phyloP scores from a whole-genome alignment of 2,888 invertebrate species.

The Oscheius sp. region DNA sequence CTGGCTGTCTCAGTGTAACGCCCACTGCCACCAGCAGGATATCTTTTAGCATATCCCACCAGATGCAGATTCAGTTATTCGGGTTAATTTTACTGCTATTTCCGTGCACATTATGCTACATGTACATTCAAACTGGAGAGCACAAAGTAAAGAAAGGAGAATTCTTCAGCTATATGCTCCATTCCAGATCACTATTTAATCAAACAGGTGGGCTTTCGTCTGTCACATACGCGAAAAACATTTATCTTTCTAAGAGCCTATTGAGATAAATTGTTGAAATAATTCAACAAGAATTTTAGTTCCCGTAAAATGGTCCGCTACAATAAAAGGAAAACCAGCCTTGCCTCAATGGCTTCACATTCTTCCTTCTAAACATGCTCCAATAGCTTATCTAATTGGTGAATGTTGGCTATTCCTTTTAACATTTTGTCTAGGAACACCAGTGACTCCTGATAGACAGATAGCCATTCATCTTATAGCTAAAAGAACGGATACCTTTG shows the following conservation, averaged over 20 bases:
- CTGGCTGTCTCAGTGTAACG: constrained; percentile 28
- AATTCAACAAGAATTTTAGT: constrained; percentile 40
- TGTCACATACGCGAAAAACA: no score
- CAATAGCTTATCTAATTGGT: constrained; percentile 65
- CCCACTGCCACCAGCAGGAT: constrained; percentile 18
- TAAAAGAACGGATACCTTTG: constrained; percentile 61
- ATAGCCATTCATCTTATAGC: constrained; percentile 67
- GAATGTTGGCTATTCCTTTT: neutral
- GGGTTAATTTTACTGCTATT: constrained; percentile 21
- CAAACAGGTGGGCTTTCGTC: constrained; percentile 54
- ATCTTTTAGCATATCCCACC: constrained; percentile 20
- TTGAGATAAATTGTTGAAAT: no score
- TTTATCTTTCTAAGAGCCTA: no score
- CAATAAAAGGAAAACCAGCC: constrained; percentile 61
- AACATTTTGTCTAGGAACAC: constrained; percentile 32
- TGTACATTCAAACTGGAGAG: constrained; percentile 35
- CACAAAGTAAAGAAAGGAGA: constrained; percentile 49
- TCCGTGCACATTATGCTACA: neutral
- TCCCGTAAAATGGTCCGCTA: constrained; percentile 68
- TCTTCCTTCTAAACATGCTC: constrained; percentile 60
- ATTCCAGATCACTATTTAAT: constrained; percentile 65
- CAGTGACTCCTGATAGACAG: constrained; percentile 60
- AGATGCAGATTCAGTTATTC: constrained; percentile 10
- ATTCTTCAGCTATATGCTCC: constrained; percentile 63
- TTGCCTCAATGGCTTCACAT: constrained; percentile 67